Base-by-base conservation (phyloP, 2,888 invertebrate genomes). In the Ormia ochracea region DNA sequence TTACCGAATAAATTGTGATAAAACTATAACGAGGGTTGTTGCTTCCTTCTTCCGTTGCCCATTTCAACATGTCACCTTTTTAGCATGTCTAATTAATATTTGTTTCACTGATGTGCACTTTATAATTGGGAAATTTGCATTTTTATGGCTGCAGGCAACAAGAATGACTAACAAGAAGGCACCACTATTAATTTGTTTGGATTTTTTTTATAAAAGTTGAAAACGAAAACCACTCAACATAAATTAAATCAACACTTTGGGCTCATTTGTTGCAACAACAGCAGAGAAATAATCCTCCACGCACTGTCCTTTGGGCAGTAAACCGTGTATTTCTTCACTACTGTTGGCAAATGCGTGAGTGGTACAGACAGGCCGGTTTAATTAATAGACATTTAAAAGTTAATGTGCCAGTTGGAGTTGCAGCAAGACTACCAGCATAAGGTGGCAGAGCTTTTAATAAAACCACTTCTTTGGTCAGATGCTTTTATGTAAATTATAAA, bases 311-410 rank as follows among this genome's bases (percentile, higher is more conserved):
- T 21, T 33, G 3, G 10, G 31, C 28, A 59, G 9, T 28, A 31
- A 26, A 12, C 12, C 31, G 17, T 48, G 33, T 10, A n/a, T 36
- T 23, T 12, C 31, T 45, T 31, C 43, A 48, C 69, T 33, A 41
- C 70, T 54, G 43, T 43, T 58, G n/a, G 48, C 10, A 10, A 17
- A 31, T 77, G 69, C 48, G 69, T 70, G 76, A 76, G 76, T 69
- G 76, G 61, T 63, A n/a, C 56, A 41, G 76, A 48, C 54, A 70
- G 68, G n/a, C n/a, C n/a, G n/a, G 23, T 58, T 76, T 80, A 80
- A 76, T 80, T 80, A 80, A 80, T 76, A 76, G 76, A 80, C 80
- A 63, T 59, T 69, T 73, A 66, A 78, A 58, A 65, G 69, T 56
- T 79, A 50, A 63, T 45, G 52, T 10, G 45, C 28, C 4, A 31